phyloP scores from a whole-genome alignment of 2,797 vertebrate genomes.

The Salarias fasciatus region DNA sequence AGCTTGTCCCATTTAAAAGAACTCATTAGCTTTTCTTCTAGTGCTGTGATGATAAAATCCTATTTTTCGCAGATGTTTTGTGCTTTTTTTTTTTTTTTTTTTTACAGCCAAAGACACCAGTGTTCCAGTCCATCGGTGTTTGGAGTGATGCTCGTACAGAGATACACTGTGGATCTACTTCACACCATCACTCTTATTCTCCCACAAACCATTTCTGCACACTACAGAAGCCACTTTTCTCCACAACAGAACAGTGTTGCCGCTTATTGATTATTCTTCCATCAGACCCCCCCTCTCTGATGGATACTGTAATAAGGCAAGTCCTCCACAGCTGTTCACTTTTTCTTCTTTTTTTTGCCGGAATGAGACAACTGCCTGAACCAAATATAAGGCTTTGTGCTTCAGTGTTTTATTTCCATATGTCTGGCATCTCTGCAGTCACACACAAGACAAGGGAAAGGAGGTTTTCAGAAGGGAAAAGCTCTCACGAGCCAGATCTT shows the following conservation, averaged over 20 bases:
- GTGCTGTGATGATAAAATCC: background rate
- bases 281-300: slow-evolving; percentile 5
- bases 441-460: background rate
- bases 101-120: background rate
- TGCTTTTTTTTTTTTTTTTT: background rate
- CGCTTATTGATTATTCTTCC: slow-evolving; percentile 32
- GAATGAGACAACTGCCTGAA: background rate
- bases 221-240: slow-evolving; percentile 18
- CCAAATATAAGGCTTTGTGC: slow-evolving; percentile 7
- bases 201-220: slow-evolving; percentile 20
- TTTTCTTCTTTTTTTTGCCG: background rate
- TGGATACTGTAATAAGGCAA: slow-evolving; percentile 23
- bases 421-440: background rate
- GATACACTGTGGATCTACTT: slow-evolving; percentile 7
- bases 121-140: background rate
- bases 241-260: slow-evolving; percentile 10
- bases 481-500: slow-evolving; percentile 1
- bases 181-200: background rate
- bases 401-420: background rate
- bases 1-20: slow-evolving; percentile 7
- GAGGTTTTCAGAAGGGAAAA: background rate
- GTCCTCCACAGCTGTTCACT: slow-evolving; percentile 14
- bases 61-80: background rate
- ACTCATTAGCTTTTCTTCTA: background rate
- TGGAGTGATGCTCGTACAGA: background rate